Conservation (phyloP, 2,888 invertebrate species). For the Nezara viridula region DNA sequence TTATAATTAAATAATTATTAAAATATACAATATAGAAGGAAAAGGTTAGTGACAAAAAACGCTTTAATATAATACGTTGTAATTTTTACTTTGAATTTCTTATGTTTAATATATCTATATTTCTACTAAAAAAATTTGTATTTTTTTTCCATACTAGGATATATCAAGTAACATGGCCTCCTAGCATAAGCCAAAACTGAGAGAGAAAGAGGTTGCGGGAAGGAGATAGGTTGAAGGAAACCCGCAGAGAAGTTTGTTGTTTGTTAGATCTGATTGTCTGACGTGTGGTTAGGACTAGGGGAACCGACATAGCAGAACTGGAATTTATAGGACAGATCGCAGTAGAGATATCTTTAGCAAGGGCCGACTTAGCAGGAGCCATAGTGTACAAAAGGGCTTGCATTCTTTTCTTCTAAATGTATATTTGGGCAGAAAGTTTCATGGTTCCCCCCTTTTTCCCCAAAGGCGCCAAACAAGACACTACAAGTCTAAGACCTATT, state of each 20-base stretch:
- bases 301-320: background rate
- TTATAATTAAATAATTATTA: too few relatives aligned
- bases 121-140: too few relatives aligned
- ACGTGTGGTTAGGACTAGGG: background rate
- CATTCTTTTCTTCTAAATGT: background rate
- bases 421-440: background rate
- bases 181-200: background rate
- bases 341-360: background rate
- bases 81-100: too few relatives aligned
- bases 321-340: conserved; percentile 24
- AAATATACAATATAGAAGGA: too few relatives aligned
- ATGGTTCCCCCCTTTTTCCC: background rate
- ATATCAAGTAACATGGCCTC: background rate
- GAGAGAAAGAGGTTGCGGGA: background rate
- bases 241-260: conserved; percentile 33
- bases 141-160: background rate
- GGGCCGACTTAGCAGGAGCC: background rate
- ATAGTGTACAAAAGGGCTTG: background rate
- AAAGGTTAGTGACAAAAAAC: too few relatives aligned
- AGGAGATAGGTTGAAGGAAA: background rate
- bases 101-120: too few relatives aligned
- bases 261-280: conserved; percentile 10
- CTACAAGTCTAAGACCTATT: too few relatives aligned
- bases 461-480: background rate
- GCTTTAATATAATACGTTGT: too few relatives aligned